Percentiles rank a stretch among this genome's conserved stretches.
Conservation (phyloP, 2,113 vertebrate species). For the Nipponia nippon region DNA sequence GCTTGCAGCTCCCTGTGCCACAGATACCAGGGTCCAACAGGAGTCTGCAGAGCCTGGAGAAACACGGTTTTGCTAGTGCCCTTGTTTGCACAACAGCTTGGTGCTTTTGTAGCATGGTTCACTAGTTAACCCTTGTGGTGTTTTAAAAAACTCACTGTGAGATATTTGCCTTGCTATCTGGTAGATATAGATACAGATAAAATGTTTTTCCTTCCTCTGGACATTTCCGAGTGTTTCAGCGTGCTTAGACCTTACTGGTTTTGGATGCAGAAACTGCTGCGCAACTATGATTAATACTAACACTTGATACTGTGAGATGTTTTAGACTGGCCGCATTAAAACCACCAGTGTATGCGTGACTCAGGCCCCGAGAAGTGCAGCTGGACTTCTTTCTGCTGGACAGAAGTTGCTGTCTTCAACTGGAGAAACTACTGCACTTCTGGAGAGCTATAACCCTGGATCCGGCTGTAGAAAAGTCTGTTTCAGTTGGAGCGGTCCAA, state of each 20-base stretch:
- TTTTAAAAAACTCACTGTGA: not conserved
- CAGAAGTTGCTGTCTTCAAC: not conserved
- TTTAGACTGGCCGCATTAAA: not conserved
- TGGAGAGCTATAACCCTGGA: not conserved
- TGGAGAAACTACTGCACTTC: not conserved
- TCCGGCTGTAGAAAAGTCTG: not conserved
- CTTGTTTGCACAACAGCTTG: not conserved
- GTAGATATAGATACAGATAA: not conserved
- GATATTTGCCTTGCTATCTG: not conserved
- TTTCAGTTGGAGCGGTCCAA: conserved; percentile 5
- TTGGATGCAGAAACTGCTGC: not conserved
- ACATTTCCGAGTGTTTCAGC: rapidly evolving
- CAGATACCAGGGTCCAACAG: not conserved
- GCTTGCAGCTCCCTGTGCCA: not conserved
- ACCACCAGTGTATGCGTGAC: not conserved
- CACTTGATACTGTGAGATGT: not conserved
- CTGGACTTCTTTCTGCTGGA: not conserved
- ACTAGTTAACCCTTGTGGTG: not conserved
- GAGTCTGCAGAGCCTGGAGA: not conserved
- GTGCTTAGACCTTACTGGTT: not conserved
- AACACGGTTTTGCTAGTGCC: not conserved
- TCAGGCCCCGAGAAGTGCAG: not conserved
- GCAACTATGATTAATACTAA: not conserved
- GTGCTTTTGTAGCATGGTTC: not conserved
- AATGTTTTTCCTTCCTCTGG: not conserved